Conservation (phyloP, 2,888 invertebrate genomes). For the Cyclophora punctaria region DNA sequence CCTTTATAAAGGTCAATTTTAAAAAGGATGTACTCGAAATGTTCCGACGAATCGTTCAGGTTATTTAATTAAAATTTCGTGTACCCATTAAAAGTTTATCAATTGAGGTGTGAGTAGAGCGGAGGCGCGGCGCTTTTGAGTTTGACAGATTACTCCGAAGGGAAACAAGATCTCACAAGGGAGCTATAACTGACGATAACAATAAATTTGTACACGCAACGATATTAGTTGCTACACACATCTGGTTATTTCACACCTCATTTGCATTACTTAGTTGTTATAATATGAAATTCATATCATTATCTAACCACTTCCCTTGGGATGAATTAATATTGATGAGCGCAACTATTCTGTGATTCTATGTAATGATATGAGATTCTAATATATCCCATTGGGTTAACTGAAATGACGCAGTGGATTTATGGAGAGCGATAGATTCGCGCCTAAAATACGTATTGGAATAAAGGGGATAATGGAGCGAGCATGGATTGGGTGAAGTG, state of each 20-base stretch:
- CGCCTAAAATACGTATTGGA: no score
- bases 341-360: no score
- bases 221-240: constrained; percentile 19
- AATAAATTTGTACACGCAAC: constrained; percentile 28
- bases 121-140: constrained; percentile 8
- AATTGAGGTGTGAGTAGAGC: constrained; percentile 20
- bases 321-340: no score
- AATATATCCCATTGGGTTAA: no score
- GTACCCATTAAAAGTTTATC: constrained; percentile 24
- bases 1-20: neutral
- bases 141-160: constrained; percentile 25
- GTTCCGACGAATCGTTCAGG: constrained; percentile 12
- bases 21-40: neutral
- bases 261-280: no score
- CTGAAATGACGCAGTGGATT: no score
- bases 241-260: constrained; percentile 4
- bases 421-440: no score
- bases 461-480: no score
- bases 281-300: no score
- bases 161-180: constrained; percentile 18
- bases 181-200: constrained; percentile 24
- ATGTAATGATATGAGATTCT: no score
- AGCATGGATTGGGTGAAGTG: no score
- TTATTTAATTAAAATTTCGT: constrained; percentile 16
- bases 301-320: no score